A percentile compares a stretch with the other conserved stretches of the same genome.
These are phyloP conservation scores for Campoplex capitator DNA, from an alignment of 2,888 invertebrate species.

Conservation along the genomic window DNA sequence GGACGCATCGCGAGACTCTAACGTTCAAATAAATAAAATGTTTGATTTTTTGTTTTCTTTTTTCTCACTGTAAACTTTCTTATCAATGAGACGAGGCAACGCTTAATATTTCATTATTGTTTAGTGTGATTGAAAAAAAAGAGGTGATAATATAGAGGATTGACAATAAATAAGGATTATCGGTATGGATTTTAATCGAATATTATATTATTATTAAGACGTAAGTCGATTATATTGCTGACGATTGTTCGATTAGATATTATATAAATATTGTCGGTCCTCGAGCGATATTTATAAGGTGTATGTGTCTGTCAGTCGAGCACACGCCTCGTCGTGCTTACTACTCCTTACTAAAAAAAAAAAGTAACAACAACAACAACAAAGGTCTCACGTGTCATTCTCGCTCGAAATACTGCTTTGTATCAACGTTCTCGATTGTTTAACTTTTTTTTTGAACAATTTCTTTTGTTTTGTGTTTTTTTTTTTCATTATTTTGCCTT, in stretches of 20 bases:
- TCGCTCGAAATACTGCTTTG: slow-evolving; percentile 63
- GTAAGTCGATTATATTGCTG: slow-evolving; percentile 22
- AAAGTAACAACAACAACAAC: background rate
- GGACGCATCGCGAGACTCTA: slow-evolving; percentile 9
- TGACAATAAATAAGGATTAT: slow-evolving; percentile 65
- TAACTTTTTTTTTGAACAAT: slow-evolving; percentile 4
- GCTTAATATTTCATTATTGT: slow-evolving; percentile 39
- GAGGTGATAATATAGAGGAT: slow-evolving; percentile 64
- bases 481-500: slow-evolving; percentile 34
- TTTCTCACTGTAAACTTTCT: slow-evolving; percentile 42
- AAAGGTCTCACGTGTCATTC: slow-evolving; percentile 53
- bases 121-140: slow-evolving; percentile 49
- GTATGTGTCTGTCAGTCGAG: slow-evolving; percentile 46
- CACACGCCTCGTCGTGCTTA: slow-evolving; percentile 52
- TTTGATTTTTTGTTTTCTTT: background rate
- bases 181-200: slow-evolving; percentile 51
- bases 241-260: slow-evolving; percentile 66
- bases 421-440: slow-evolving; percentile 52
- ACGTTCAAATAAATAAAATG: slow-evolving; percentile 15
- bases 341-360: background rate
- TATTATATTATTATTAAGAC: slow-evolving; percentile 39
- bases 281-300: slow-evolving; percentile 63
- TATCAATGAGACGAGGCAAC: slow-evolving; percentile 60
- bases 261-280: slow-evolving; percentile 66
- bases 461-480: slow-evolving; percentile 10